Conservation (phyloP, 2,888 invertebrate genomes). For the Silvanus unidentatus region DNA sequence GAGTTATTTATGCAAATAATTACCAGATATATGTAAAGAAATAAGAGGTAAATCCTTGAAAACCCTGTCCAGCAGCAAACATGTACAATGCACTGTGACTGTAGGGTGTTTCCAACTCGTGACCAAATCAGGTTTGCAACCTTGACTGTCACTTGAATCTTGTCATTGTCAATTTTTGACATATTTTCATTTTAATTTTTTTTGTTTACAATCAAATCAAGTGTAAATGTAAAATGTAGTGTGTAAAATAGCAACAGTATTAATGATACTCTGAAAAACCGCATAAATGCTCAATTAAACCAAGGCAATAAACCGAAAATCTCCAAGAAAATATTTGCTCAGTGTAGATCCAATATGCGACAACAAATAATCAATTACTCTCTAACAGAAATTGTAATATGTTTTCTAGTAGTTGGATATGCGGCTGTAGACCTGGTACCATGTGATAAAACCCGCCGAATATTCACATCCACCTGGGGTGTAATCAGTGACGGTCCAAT, state of each 20-base stretch:
- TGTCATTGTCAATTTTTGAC: neutral
- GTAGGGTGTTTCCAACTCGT: no score
- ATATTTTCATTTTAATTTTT: neutral
- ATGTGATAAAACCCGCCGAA: slow-evolving; percentile 78
- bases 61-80: no score
- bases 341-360: slow-evolving; percentile 35
- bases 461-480: slow-evolving; percentile 75
- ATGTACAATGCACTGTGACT: no score
- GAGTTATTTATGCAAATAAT: no score
- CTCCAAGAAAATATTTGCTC: slow-evolving; percentile 18
- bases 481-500: slow-evolving; percentile 84
- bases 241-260: neutral
- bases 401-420: slow-evolving; percentile 43
- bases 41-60: no score
- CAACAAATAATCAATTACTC: slow-evolving; percentile 39
- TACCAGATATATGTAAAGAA: no score
- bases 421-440: slow-evolving; percentile 51
- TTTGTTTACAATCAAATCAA: neutral
- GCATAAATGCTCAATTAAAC: neutral
- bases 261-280: no score
- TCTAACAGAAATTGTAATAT: slow-evolving; percentile 40
- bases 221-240: neutral
- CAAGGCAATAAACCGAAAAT: slow-evolving; percentile 14
- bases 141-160: no score
- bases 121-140: no score